These are phyloP conservation scores for Indicator maculatus DNA, from an alignment of 2,113 vertebrate species.

Conservation along the genomic window DNA sequence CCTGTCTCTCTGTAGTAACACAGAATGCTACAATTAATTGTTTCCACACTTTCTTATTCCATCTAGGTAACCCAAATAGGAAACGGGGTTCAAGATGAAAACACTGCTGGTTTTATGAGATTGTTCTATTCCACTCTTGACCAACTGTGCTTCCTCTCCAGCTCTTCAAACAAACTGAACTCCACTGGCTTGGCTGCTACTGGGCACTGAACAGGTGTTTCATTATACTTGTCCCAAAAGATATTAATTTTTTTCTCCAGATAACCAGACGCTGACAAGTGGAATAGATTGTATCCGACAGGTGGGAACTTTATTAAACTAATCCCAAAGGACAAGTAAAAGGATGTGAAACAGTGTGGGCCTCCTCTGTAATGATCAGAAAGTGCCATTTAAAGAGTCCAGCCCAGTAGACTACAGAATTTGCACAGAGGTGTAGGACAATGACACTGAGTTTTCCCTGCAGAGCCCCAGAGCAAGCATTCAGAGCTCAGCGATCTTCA, in stretches of 20 bases:
- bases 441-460: background rate
- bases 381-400: background rate
- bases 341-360: background rate
- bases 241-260: background rate
- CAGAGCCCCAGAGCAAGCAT: background rate
- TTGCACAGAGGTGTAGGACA: background rate
- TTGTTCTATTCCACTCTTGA: background rate
- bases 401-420: background rate
- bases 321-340: background rate
- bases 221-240: conserved; percentile 14
- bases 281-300: background rate
- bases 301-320: background rate
- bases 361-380: background rate
- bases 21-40: background rate
- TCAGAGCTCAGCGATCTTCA: background rate
- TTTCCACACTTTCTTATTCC: background rate
- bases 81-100: background rate
- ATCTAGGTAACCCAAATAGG: background rate
- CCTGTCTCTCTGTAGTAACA: background rate
- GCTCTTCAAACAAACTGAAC: background rate
- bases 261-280: background rate
- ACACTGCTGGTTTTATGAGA: background rate
- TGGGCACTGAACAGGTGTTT: background rate
- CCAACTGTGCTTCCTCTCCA: background rate
- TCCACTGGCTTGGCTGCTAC: background rate